Base-by-base conservation (phyloP, 2,797 vertebrate species). In the Lophius americanus region DNA sequence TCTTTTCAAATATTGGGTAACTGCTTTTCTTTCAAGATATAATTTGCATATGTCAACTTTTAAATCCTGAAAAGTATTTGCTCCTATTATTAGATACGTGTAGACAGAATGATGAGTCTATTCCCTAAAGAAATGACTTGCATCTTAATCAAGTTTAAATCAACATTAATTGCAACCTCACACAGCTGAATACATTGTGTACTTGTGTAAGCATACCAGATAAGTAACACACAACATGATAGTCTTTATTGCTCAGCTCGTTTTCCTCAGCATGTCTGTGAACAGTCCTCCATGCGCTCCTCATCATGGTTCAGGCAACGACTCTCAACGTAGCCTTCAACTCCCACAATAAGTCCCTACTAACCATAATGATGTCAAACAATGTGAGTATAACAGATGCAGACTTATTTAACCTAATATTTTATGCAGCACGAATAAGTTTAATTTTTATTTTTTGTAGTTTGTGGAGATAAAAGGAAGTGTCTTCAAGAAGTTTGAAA, bases 311-410 rank as follows among this genome's bases (percentile, higher is more conserved):
- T 76, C 97, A 98, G 89, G 97, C 97, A 81, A 98, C 97, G 50
- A 98, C 97, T 10, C 94, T 98, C 52, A 98, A 98, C 7, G 97
- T 98, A 67, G 97, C 97, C 70, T 98, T 98, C 91, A 98, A 98
- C 86, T 98, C 97, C 0, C 97, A 98, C 89, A 98, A 98, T 89
- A 98, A 98, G 87, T 98, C 97, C 4, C 89, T 98, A 61, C 95
- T 98, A 61, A 98, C 97, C 76, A 98, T 98, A 91, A 98, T 98
- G 97, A 98, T 98, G 97, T 98, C 97, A 35, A 98, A 98, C 85
- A 98, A 98, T 44, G 97, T 98, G 90, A 96, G 96, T 95, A 32
- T 7, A 43, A 37, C 9, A 2, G 50, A 41, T 49, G 46, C 42
- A 39, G 11, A 33, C 32, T 33, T 9, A 14, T 14, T 39, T 4